Evolutionary conservation across 2,113 vertebrate genomes (phyloP), one percentile per base, ranked within the genome.

Genomic region (Chionis minor): DNA sequence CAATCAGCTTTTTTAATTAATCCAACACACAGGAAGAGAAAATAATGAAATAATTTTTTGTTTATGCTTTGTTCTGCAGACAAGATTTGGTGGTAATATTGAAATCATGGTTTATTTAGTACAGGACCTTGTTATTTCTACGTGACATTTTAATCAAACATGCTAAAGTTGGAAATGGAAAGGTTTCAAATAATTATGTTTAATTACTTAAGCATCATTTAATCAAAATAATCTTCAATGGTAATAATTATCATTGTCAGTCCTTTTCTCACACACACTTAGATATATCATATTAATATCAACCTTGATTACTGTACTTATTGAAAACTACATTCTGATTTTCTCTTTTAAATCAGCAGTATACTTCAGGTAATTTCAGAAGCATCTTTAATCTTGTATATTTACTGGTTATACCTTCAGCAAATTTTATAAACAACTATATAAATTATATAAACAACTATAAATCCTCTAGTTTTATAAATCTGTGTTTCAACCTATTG

Each of bases 171-270:
- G 51, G 70, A 93, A 91, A 55, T 73, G 16, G 67, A 81, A 90
- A 86, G n/a, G 58, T 91, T 94, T 92, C 49, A 77, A 94, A 86
- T 93, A 93, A 96, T 96, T 88, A 49, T 38, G 11, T 81, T 86
- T 96, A 96, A 95, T 96, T 96, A 91, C 49, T 77, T 93, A 81
- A 95, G 81, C 69, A 77, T 86, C 28, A 77, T 88, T 96, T 95
- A 90, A 96, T 96, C 85, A 95, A 91, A 95, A 94, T 91, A 30
- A 59, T 94, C 49, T 95, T 95, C 77, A 62, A 2, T 87, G 35
- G 23, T 78, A 84, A 56, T 91, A 86, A 92, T 90, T 91, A 95
- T 95, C 86, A 88, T 89, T 96, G 81, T 96, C 71, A 52, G 42
- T 70, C 58, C 71, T 87, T 95, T 96, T 81, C 59, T 92, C 49